phyloP scores from a whole-genome alignment of 2,113 vertebrate species.

The Cynoglossus semilaevis region DNA sequence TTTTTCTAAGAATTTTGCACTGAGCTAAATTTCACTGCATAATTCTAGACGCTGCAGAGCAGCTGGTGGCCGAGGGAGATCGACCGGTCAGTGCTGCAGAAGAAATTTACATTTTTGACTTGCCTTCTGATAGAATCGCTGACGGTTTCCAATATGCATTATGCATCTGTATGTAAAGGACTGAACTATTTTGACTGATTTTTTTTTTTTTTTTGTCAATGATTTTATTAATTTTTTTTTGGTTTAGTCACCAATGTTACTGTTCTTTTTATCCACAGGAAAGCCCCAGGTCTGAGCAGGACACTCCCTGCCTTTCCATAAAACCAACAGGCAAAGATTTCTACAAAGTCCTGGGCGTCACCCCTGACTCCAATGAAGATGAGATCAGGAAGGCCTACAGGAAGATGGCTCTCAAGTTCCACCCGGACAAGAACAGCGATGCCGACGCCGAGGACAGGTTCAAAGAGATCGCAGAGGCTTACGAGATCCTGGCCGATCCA shows the following conservation, averaged over 20 bases:
- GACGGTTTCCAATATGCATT: background rate
- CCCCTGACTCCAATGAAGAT: conserved; percentile 88
- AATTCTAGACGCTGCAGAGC: conserved; percentile 13
- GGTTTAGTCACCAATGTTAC: background rate
- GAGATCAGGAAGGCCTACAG: conserved; percentile 97
- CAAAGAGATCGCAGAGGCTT: conserved; percentile 95
- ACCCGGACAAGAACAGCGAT: conserved; percentile 97
- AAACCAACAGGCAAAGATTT: conserved; percentile 90
- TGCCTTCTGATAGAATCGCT: background rate
- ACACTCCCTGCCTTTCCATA: conserved; percentile 64
- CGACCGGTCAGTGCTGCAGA: conserved; percentile 2
- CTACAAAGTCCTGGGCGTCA: conserved; percentile 91
- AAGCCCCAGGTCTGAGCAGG: conserved; percentile 66
- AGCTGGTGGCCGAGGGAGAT: conserved; percentile 10
- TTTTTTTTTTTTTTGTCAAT: background rate
- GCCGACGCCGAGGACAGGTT: conserved; percentile 92
- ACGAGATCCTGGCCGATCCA: conserved; percentile 90
- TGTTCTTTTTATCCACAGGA: conserved; percentile 60
- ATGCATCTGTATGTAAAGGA: background rate
- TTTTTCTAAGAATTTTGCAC: conserved; percentile 3
- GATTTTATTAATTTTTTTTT: background rate
- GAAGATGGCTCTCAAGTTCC: conserved; percentile 96
- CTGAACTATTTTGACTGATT: no score
- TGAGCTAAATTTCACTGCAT: conserved; percentile 19
- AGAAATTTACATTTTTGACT: background rate